Base-by-base conservation (phyloP, 2,888 invertebrate species). In the Octodonta nipae region DNA sequence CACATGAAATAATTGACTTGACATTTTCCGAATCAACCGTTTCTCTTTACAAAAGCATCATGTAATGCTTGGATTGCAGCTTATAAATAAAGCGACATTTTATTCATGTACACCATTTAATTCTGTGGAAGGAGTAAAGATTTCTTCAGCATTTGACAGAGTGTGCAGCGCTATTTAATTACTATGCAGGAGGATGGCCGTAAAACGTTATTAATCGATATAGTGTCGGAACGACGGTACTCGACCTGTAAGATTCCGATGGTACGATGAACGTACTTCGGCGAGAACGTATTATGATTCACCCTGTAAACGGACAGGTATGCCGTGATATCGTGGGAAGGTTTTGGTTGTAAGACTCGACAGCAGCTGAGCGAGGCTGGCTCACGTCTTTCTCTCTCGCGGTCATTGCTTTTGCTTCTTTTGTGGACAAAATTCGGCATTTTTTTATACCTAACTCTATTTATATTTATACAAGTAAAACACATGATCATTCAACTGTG, bases 251-350 rank as follows among this genome's bases (percentile, higher is more conserved):
- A n/a, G n/a, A n/a, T n/a, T n/a, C n/a, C n/a, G n/a, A n/a, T n/a
- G n/a, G n/a, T n/a, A n/a, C n/a, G n/a, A n/a, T n/a, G n/a, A n/a
- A n/a, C n/a, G n/a, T n/a, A n/a, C n/a, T n/a, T n/a, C n/a, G n/a
- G n/a, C 22, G 2, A n/a, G 10, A 22, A 11, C 22, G 29, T 13
- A 29, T 16, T 16, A 11, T 22, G 22, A 26, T 12, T 26, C 10
- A 53, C 54, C 57, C 56, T 55, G 57, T 57, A 57, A 54, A 55
- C 49, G 50, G 52, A 51, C 55, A 57, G 58, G 58, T 57, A 60
- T 59, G 57, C 54, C 48, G 52, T 49, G 51, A 58, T 60, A 59
- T 60, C 60, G 59, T 60, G 61, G 60, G 61, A 60, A 60, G 58
- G 52, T 50, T 45, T 51, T 52, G 50, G 56, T 52, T 52, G 51